These are phyloP conservation scores for Drosophila sordidula DNA, from an alignment of 2,888 invertebrate species.

Conservation along the genomic window DNA sequence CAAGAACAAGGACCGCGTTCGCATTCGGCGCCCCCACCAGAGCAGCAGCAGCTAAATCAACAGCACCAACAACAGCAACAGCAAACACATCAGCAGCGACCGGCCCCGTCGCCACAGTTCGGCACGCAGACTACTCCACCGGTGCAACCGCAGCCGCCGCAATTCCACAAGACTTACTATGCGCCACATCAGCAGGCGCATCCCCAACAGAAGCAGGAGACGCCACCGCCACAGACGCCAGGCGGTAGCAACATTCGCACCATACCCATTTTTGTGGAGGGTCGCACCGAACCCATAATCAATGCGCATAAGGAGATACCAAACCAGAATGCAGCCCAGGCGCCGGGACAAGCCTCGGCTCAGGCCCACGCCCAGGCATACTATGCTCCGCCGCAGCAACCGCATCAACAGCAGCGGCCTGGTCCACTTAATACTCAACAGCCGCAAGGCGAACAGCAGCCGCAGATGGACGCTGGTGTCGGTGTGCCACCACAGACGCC, in stretches of 20 bases:
- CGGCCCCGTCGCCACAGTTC: slow-evolving; percentile 65
- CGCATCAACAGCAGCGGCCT: slow-evolving; percentile 57
- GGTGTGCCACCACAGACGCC: slow-evolving; percentile 84
- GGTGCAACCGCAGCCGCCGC: slow-evolving; percentile 70
- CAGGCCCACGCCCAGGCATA: slow-evolving; percentile 78
- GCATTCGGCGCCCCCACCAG: slow-evolving; percentile 91
- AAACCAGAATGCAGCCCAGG: slow-evolving; percentile 84
- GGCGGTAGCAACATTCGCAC: slow-evolving; percentile 88
- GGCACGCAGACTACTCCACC: slow-evolving; percentile 83
- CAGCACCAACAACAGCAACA: slow-evolving; percentile 64
- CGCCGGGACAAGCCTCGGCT: slow-evolving; percentile 43
- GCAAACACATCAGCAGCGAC: slow-evolving; percentile 61
- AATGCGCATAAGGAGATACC: slow-evolving; percentile 86
- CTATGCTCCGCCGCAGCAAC: slow-evolving; percentile 48
- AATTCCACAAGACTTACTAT: slow-evolving; percentile 58
- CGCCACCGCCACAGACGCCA: slow-evolving; percentile 80
- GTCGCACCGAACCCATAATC: slow-evolving; percentile 91
- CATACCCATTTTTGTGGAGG: slow-evolving; percentile 95
- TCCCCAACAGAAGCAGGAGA: slow-evolving; percentile 75
- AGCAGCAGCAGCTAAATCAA: slow-evolving; percentile 80
- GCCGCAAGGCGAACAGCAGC: slow-evolving; percentile 47
- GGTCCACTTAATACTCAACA: slow-evolving; percentile 71
- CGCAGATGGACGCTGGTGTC: slow-evolving; percentile 39
- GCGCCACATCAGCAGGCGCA: slow-evolving; percentile 70
- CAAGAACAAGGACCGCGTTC: slow-evolving; percentile 88